A percentile compares a stretch with the other conserved stretches of the same genome.
phyloP scores from a whole-genome alignment of 2,113 vertebrate species.

The Salvator merianae region DNA sequence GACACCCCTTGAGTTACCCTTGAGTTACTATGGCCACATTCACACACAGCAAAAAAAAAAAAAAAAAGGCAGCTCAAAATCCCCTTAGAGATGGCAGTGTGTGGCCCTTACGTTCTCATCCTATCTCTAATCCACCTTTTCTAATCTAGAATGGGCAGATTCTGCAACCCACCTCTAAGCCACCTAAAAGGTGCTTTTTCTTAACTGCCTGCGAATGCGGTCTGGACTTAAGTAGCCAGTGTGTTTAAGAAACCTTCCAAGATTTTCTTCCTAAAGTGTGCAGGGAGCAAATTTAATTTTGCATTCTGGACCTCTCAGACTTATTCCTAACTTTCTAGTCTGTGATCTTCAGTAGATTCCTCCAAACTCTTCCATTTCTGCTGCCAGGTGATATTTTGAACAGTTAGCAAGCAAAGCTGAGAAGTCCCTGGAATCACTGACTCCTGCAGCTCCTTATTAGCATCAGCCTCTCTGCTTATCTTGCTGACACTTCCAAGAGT shows the following conservation, averaged over 20 bases:
- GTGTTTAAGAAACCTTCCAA: background rate
- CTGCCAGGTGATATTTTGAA: background rate
- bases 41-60: too few relatives aligned
- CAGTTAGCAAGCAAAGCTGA: background rate
- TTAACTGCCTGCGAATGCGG: too few relatives aligned
- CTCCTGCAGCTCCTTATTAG: slow-evolving; percentile 11
- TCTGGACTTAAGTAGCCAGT: too few relatives aligned
- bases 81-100: too few relatives aligned
- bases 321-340: background rate
- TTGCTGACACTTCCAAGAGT: background rate
- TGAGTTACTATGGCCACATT: too few relatives aligned
- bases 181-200: too few relatives aligned
- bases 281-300: background rate
- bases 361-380: background rate
- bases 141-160: too few relatives aligned
- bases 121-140: too few relatives aligned
- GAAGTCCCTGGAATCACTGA: background rate
- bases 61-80: too few relatives aligned
- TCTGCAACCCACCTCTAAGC: too few relatives aligned
- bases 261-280: background rate
- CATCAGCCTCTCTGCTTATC: background rate
- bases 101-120: too few relatives aligned
- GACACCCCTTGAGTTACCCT: too few relatives aligned
- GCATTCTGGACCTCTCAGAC: background rate
- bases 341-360: background rate